Base-by-base conservation (phyloP, 1,140 invertebrate genomes). In the Coptotermes formosanus region DNA sequence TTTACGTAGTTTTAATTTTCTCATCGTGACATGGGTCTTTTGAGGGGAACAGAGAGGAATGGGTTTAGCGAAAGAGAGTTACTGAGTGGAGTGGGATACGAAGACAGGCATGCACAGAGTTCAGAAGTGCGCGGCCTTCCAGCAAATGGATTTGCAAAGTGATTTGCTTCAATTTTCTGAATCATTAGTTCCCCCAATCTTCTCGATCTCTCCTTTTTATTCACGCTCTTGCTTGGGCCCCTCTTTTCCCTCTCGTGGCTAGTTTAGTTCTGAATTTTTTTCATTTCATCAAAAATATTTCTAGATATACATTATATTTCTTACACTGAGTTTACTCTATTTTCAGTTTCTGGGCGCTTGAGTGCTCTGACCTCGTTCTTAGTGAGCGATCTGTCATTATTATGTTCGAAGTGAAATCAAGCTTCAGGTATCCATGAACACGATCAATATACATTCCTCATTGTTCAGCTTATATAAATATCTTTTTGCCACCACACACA, bases 141-240 rank as follows among this genome's bases (percentile, higher is more conserved):
- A 75, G 64, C 64, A 75, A 75, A 75, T 75, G 64, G 64, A 75
- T 30, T 75, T 75, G 64, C 64, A 75, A n/a, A 75, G 64, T 75
- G 64, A 75, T 75, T 75, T 75, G 64, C 64, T 75, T 30, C 64
- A 75, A 75, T 75, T 75, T 75, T 75, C 64, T 75, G 64, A 75
- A 75, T 75, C 64, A 75, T 75, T 75, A 75, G 64, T 25, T 75
- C 30, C 64, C n/a, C 64, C 64, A 75, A 75, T 75, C 64, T 75
- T 75, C 64, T 75, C 64, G 4, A 16, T 30, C 64, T 75, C 64
- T 75, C 2, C 64, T 75, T 75, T 69, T 75, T 30, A 75, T 75
- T 30, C 64, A 75, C 64, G n/a, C n/a, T 30, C 64, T 75, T 30
- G 9, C n/a, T 75, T 9, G 64, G 11, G 2, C 25, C 9, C 64